Evolutionary conservation across 2,888 invertebrate species (phyloP), one percentile per base, ranked within the genome.

Genomic region (Tetragnatha montana): DNA sequence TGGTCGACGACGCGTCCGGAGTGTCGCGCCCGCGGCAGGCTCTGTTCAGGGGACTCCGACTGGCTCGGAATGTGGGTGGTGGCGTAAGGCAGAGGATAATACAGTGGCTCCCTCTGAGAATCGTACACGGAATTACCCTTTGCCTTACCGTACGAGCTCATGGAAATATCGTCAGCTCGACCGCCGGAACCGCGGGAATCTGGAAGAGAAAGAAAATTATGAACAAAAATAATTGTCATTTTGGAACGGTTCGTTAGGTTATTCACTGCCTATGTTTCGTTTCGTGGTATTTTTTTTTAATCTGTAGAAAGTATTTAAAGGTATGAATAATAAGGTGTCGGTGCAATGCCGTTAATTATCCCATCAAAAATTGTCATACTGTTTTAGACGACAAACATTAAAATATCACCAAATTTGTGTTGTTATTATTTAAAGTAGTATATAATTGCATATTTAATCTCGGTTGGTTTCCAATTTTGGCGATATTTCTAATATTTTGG

Each of bases 21-120:
- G 49, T 51, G 51, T 10, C 83, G 73, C 35, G 82, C 51, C 73
- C 88, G 85, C 10, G 82, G 90, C 2, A 88, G 81, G 51, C 82
- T 88, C 50, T 84, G 83, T 14, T 86, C 88, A 6, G 83, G 87
- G 17, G 88, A 88, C 51, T 84, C 87, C 6, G 81, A 51, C n/a
- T 81, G 73, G 22, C 74, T 89, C 6, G 90, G 88, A 17, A 91
- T 87, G 78, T 91, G 91, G 19, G 90, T 90, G 80, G 91, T 91
- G 89, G 91, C 91, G 89, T 91, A 91, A 86, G 91, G 91, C 87
- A 90, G 87, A 81, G 91, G 91, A 85, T 90, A 91, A 88, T 91
- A 91, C 71, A 91, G 87, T 68, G 90, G 91, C 80, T 91, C 91
- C 80, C 91, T 68, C 81, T 90, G 91, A 12, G 88, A 84, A 70